Percentiles rank a stretch among this genome's conserved stretches.
Conservation (phyloP, 2,888 invertebrate genomes). For the Tipula confusa region DNA sequence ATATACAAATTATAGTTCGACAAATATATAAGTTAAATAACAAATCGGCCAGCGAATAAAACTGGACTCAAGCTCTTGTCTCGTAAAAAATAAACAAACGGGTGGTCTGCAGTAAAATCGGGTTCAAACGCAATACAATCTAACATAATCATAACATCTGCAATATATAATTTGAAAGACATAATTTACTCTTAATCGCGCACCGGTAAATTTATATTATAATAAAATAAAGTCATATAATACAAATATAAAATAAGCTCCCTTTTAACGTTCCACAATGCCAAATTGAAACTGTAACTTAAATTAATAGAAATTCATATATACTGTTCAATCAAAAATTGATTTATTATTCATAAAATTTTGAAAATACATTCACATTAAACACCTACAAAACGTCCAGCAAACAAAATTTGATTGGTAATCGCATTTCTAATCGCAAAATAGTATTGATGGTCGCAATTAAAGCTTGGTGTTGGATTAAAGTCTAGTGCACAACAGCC, state of each 20-base stretch:
- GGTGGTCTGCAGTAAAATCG: conserved; percentile 29
- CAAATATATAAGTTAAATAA: too few species aligned
- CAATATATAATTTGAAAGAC: neutral
- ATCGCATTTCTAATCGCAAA: neutral
- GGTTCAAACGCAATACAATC: neutral
- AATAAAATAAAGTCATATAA: neutral
- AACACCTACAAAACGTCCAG: too few species aligned
- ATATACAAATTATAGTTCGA: too few species aligned
- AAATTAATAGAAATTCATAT: too few species aligned
- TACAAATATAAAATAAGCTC: too few species aligned
- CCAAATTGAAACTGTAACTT: too few species aligned
- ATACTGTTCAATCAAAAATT: too few species aligned
- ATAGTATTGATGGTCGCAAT: neutral
- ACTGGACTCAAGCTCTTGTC: neutral
- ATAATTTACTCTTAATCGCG: neutral
- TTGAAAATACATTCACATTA: too few species aligned
- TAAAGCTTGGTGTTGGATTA: neutral
- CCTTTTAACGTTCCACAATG: too few species aligned
- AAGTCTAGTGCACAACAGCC: too few species aligned
- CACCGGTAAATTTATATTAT: neutral
- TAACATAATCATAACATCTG: neutral
- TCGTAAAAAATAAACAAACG: conserved; percentile 29
- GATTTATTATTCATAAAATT: too few species aligned
- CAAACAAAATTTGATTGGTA: too few species aligned
- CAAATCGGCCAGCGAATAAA: neutral